Evolutionary conservation across 2,113 vertebrate genomes (phyloP).

Genomic region (Baryphthengus martii): DNA sequence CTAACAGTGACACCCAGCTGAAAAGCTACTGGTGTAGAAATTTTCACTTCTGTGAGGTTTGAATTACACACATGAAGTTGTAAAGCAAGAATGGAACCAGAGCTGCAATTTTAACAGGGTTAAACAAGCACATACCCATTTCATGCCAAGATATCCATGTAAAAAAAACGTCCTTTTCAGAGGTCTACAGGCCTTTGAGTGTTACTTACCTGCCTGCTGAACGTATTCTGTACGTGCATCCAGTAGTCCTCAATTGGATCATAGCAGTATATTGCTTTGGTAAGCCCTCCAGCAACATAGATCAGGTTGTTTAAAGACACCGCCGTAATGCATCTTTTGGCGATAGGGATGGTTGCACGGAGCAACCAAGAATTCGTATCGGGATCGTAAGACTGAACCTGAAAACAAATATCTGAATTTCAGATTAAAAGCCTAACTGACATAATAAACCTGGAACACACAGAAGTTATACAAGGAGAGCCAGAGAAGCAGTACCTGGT

Average conservation of each 20-base stretch:
- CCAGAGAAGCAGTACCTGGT: background rate
- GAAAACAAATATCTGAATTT: constrained; percentile 23
- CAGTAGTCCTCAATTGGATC: constrained; percentile 96
- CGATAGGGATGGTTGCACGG: constrained; percentile 94
- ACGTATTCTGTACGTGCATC: constrained; percentile 96
- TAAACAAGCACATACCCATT: background rate
- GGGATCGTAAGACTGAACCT: constrained; percentile 98
- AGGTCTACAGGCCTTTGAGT: background rate
- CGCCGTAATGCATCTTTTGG: constrained; percentile 95
- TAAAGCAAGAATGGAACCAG: background rate
- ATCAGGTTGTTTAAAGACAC: constrained; percentile 95
- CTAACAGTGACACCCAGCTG: background rate
- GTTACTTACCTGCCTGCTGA: constrained; percentile 89
- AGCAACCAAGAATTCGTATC: constrained; percentile 89
- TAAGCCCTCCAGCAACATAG: constrained; percentile 96
- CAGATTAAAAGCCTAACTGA: background rate
- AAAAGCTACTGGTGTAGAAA: background rate
- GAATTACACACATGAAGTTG: background rate
- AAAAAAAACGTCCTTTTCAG: background rate
- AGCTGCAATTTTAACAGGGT: background rate
- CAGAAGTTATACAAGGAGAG: background rate
- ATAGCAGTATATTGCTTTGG: constrained; percentile 95
- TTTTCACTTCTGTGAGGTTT: background rate
- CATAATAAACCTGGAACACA: background rate
- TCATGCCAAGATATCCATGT: background rate